Base-by-base conservation (phyloP, 2,797 vertebrate genomes). In the Pygocentrus nattereri region DNA sequence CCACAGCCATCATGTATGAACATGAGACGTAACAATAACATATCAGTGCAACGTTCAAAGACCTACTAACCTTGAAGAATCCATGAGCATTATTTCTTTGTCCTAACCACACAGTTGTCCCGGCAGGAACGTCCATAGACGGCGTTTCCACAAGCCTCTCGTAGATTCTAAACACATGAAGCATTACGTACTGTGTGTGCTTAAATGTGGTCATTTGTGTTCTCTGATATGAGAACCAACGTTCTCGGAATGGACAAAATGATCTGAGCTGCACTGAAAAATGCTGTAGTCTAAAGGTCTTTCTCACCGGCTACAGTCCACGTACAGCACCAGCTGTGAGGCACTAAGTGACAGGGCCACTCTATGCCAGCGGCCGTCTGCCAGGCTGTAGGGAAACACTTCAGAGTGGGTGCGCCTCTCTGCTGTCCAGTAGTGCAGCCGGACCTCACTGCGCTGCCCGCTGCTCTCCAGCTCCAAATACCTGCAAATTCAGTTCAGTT, bases 271-370 rank as follows among this genome's bases (percentile, higher is more conserved):
- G 10, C 12, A 44, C 3, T 13, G 19, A 62, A 62, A 30, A n/a
- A 7, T 4, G 10, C 21, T 16, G 18, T 27, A 41, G 21, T 41
- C 3, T 23, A 0, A 25, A 27, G 30, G n/a, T 76, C 21, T 15
- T 41, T 11, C 95, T 94, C 91, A 96, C 96, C 95, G 96, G 92
- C 95, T 96, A 87, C 96, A 96, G 89, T 96, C 95, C 61, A 96
- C 87, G 1, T 96, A 92, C 77, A 96, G 93, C 89, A 96, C 91
- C 90, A 96, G 86, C 84, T 96, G 96, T 74, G 95, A 95, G 68
- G 94, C 93, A 86, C 95, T 96, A 89, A 96, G 90, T 80, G 95
- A 94, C 88, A 96, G 80, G 47, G 96, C 96, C 85, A 96, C 89
- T 74, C 92, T 93, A 90, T 96, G 96, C 96, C 96, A 96, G 88